Percentiles rank a stretch among this genome's conserved stretches.
phyloP scores from a whole-genome alignment of 2,113 vertebrate genomes.

The Gobio gobio region DNA sequence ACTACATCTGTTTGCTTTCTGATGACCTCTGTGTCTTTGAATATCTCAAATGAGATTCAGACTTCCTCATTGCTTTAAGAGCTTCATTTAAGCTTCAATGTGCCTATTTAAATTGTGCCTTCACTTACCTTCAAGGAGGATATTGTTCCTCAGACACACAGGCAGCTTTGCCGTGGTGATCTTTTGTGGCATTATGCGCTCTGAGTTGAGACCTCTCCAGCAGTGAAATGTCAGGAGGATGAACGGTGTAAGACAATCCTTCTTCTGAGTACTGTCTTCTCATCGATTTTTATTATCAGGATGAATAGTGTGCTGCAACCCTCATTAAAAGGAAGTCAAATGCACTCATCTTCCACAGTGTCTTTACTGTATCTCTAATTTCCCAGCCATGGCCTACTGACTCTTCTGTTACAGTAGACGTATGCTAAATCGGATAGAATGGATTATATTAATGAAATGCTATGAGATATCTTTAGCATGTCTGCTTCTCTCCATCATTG shows the following conservation, averaged over 20 bases:
- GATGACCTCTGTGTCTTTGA: constrained; percentile 2
- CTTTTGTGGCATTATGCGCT: neutral
- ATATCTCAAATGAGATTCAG: neutral
- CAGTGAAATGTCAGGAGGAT: neutral
- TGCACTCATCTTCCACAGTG: constrained; percentile 1
- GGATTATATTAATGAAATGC: constrained; percentile 43
- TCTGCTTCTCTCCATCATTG: neutral
- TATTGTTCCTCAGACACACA: constrained; percentile 7
- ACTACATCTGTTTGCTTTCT: neutral
- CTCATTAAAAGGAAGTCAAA: constrained; percentile 19
- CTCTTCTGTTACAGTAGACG: neutral
- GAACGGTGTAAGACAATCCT: neutral
- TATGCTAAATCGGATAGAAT: neutral
- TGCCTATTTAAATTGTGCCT: neutral
- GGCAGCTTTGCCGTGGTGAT: neutral
- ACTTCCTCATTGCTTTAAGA: neutral
- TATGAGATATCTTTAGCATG: neutral
- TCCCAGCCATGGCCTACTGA: constrained; percentile 7
- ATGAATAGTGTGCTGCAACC: constrained; percentile 11
- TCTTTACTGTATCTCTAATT: constrained; percentile 6
- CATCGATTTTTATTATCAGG: constrained; percentile 17
- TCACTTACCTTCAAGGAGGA: neutral
- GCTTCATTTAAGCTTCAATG: neutral
- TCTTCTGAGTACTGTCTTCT: neutral
- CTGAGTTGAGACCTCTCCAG: neutral